Conservation (phyloP, 2,888 invertebrate genomes). For the Danaus chrysippus region DNA sequence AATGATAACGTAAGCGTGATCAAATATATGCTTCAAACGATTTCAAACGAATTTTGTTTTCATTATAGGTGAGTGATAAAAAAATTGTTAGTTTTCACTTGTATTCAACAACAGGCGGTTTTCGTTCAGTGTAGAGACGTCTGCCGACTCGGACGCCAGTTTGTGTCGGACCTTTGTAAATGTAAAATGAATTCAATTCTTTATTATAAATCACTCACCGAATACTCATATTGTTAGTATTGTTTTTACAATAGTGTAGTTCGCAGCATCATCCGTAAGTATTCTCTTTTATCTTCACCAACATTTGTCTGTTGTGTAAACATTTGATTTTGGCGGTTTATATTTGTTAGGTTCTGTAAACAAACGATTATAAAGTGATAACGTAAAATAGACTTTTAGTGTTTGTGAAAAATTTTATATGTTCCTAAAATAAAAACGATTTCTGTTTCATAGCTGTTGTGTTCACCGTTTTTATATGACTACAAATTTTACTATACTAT, state of each 20-base stretch:
- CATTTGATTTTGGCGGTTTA: conserved; percentile 43
- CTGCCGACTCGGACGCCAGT: conserved; percentile 32
- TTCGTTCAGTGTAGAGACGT: conserved; percentile 31
- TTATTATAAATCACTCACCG: conserved; percentile 28
- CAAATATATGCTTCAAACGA: no score
- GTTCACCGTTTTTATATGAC: no score
- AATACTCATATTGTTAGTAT: conserved; percentile 36
- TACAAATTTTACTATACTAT: no score
- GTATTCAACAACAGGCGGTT: conserved; percentile 26
- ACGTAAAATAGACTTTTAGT: conserved; percentile 16
- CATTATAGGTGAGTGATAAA: neutral
- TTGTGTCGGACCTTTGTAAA: conserved; percentile 16
- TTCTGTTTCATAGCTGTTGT: neutral
- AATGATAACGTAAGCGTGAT: no score
- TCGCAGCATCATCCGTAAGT: conserved; percentile 46
- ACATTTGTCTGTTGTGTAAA: conserved; percentile 46
- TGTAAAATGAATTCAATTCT: conserved; percentile 21
- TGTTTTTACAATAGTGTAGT: conserved; percentile 42
- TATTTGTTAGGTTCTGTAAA: conserved; percentile 41
- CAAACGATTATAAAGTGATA: conserved; percentile 33
- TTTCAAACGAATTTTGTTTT: no score
- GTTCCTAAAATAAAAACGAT: neutral
- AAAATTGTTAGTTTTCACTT: conserved; percentile 20
- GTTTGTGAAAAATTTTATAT: conserved; percentile 12
- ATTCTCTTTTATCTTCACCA: conserved; percentile 47